phyloP scores from a whole-genome alignment of 2,113 vertebrate genomes.

The Salminus brasiliensis region DNA sequence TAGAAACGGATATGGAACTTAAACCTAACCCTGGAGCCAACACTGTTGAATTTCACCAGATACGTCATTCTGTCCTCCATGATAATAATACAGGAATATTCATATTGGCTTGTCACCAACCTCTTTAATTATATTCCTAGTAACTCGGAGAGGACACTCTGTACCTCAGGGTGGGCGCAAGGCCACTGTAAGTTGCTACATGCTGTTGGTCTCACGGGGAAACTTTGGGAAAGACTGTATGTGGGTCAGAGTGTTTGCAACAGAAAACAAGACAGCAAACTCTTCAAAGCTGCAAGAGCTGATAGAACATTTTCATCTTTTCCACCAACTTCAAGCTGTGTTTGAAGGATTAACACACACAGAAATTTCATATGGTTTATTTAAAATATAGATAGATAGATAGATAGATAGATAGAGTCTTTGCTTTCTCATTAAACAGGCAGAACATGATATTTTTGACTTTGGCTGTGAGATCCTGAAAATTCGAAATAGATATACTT shows the following conservation, averaged over 20 bases:
- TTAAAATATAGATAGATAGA: not conserved
- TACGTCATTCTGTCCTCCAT: not conserved
- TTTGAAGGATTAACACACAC: not conserved
- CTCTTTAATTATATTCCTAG: not conserved
- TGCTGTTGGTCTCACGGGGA: not conserved
- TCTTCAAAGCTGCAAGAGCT: conserved; percentile 22
- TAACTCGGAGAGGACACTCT: not conserved
- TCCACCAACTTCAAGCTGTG: not conserved
- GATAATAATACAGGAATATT: not conserved
- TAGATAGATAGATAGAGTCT: no score
- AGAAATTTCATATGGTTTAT: not conserved
- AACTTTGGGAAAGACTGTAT: conserved; percentile 15
- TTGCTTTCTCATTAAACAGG: no score
- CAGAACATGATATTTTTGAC: no score
- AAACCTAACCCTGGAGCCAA: no score
- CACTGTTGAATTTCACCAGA: no score
- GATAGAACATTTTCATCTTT: conserved; percentile 18
- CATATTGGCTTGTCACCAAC: not conserved
- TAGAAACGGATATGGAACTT: no score
- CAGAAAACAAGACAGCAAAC: conserved; percentile 3
- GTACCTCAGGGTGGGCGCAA: not conserved
- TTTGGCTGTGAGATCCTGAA: not conserved
- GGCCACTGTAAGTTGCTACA: conserved; percentile 24
- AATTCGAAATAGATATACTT: not conserved
- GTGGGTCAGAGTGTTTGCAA: conserved; percentile 7